Base-by-base conservation (phyloP, 2,888 invertebrate genomes). In the Thecocarcelia acutangulata region DNA sequence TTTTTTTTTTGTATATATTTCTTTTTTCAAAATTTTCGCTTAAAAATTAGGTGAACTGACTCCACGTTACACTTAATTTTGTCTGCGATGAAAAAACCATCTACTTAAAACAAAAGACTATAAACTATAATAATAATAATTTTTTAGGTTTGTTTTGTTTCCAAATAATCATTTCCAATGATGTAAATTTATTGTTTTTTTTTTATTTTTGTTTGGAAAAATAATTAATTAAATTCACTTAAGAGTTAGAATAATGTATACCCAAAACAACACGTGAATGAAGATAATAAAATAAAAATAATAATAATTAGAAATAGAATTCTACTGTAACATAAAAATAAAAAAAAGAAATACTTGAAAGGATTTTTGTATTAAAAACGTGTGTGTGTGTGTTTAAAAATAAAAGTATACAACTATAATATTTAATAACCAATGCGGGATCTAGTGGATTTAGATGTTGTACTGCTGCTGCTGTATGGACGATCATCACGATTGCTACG, bases 381-480 rank as follows among this genome's bases (percentile, higher is more conserved):
- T n/a, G 6, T 11, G n/a, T 50, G 13, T 54, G 17, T 17, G 21
- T 68, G 21, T 40, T 58, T 56, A n/a, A 48, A 28, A 21, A 44
- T 17, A n/a, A n/a, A 9, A 24, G 28, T 52, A 13, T 46, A 46
- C 40, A 72, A 42, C 5, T 40, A 50, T 17, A 33, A 33, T 33
- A 56, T 40, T 64, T 79, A 88, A 85, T 88, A 88, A 63, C 86
- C 87, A 84, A 88, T 88, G 82, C 88, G 85, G 61, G 90, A 89
- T 76, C 90, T 89, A 28, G 90, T 85, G 17, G 90, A 89, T 85
- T 90, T 90, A 54, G 89, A 85, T 92, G 83, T 83, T 58, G 78
- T 64, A 74, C 74, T 82, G 70, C 78, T 82, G 56, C 81, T 81
- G 70, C 74, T 82, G 94, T 96, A 96, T 94, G 96, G 95, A 93